Evolutionary conservation across 2,888 invertebrate genomes (phyloP).

Genomic region (Oscheius myriophilus): DNA sequence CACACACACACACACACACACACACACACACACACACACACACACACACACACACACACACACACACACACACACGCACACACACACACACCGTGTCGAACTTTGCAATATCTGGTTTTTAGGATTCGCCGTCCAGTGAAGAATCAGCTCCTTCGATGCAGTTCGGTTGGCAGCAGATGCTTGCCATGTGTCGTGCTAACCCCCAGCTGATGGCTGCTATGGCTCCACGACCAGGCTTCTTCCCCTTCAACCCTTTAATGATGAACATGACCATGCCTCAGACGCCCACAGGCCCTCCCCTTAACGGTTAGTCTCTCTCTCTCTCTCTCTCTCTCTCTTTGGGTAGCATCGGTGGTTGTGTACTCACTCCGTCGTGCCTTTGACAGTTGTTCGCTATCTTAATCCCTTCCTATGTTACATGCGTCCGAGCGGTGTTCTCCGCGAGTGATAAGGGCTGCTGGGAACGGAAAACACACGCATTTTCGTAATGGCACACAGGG

Average conservation of each 20-base stretch:
- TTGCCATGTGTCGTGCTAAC: constrained; percentile 28
- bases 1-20: too few relatives aligned
- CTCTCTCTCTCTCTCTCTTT: too few relatives aligned
- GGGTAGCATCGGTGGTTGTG: not conserved
- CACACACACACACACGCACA: too few relatives aligned
- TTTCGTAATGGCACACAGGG: too few relatives aligned
- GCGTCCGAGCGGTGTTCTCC: constrained; percentile 31
- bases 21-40: too few relatives aligned
- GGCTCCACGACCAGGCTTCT: constrained; percentile 26
- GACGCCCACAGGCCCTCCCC: constrained; percentile 16
- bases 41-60: too few relatives aligned
- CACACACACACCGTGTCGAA: too few relatives aligned
- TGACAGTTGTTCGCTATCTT: constrained; percentile 29
- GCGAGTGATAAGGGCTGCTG: constrained; percentile 18
- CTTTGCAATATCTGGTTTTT: constrained; percentile 10
- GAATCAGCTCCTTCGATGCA: constrained; percentile 31
- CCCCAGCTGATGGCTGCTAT: constrained; percentile 27
- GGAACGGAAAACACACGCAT: constrained; percentile 2
- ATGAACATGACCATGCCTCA: constrained; percentile 20
- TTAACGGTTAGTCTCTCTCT: constrained; percentile 14
- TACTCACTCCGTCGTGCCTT: not conserved
- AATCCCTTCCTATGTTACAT: constrained; percentile 26
- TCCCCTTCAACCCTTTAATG: constrained; percentile 18
- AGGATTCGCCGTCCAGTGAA: constrained; percentile 43
- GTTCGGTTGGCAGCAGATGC: constrained; percentile 34